Evolutionary conservation across 2,888 invertebrate genomes (phyloP).

Genomic region (Thereva unica): DNA sequence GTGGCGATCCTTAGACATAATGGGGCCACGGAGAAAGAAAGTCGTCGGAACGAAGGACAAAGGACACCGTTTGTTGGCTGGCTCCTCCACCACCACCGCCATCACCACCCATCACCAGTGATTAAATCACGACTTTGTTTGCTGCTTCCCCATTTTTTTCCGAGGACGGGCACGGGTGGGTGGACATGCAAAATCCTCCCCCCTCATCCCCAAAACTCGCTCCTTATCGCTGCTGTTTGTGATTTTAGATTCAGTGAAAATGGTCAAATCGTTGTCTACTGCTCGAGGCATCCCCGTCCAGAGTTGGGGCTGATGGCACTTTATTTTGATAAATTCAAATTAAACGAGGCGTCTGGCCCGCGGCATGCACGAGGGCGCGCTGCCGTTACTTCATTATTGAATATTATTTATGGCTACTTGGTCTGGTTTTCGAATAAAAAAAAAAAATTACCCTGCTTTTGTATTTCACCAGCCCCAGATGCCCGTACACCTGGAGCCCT

Average conservation of each 20-base stretch:
- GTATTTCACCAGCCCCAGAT: no score
- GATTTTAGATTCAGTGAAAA: conserved; percentile 4
- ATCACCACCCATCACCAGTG: conserved; percentile 13
- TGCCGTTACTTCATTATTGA: conserved; percentile 25
- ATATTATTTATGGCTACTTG: conserved; percentile 7
- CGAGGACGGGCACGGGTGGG: background rate
- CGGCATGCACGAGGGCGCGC: conserved; percentile 9
- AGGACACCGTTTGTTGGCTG: conserved; percentile 8
- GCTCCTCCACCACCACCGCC: background rate
- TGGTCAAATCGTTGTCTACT: conserved; percentile 18
- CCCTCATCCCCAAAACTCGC: background rate
- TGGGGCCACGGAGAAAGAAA: conserved; percentile 9
- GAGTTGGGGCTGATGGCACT: background rate
- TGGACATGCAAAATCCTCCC: background rate
- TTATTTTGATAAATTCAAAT: conserved; percentile 32
- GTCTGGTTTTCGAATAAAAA: no score
- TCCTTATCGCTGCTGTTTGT: conserved; percentile 2
- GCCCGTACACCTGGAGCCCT: no score
- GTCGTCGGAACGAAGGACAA: conserved; percentile 4
- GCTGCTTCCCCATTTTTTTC: conserved; percentile 13
- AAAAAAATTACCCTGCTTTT: no score
- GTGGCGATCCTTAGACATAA: conserved; percentile 17
- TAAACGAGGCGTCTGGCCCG: conserved; percentile 11
- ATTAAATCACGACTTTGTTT: conserved; percentile 29
- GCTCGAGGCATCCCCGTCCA: conserved; percentile 1